Conservation (phyloP, 2,113 vertebrate species). For the Phaethornis superciliosus region DNA sequence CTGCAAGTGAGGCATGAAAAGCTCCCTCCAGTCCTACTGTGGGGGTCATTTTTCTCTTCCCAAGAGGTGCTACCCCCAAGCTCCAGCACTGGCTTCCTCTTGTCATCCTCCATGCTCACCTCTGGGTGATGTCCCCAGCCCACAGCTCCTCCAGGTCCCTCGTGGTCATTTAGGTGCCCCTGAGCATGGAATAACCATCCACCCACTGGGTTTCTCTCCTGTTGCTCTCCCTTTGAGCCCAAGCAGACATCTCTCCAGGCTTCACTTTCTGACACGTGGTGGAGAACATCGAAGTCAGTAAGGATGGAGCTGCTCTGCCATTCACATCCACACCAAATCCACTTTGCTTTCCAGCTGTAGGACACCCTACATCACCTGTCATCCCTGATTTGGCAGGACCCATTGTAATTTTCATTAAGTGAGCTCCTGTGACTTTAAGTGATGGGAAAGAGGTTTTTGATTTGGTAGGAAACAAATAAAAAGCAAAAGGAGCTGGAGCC, state of each 20-base stretch:
- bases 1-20: not conserved
- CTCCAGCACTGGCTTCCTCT: not conserved
- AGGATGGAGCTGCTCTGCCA: not conserved
- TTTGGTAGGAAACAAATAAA: not conserved
- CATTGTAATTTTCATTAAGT: not conserved
- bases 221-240: not conserved
- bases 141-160: not conserved
- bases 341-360: not conserved
- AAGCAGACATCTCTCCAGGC: not conserved
- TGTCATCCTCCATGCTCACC: not conserved
- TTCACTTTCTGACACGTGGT: not conserved
- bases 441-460: not conserved
- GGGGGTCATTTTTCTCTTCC: not conserved
- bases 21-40: not conserved
- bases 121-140: not conserved
- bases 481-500: not conserved
- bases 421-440: fast-evolving
- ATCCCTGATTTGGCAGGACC: not conserved
- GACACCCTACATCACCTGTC: not conserved
- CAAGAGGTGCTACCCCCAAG: not conserved
- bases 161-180: not conserved
- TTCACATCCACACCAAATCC: not conserved
- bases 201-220: not conserved
- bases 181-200: not conserved
- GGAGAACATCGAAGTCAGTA: not conserved